phyloP scores from a whole-genome alignment of 2,888 invertebrate genomes.

The Melipona bicolor region DNA sequence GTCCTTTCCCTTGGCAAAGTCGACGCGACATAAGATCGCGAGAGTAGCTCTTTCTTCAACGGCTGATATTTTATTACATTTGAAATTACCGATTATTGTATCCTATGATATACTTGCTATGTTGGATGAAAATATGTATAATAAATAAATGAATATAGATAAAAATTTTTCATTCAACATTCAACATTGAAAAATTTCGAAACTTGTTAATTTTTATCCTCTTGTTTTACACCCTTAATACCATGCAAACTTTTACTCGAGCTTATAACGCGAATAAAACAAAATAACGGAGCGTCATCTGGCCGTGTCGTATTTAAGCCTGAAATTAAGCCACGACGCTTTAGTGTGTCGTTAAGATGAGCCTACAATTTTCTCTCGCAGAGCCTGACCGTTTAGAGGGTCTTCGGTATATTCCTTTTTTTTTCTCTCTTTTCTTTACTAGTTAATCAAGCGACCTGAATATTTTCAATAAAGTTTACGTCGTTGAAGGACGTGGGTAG shows the following conservation, averaged over 20 bases:
- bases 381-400: conserved; percentile 59
- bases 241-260: conserved; percentile 21
- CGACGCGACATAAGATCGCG: background rate
- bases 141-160: too few species aligned
- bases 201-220: background rate
- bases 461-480: conserved; percentile 79
- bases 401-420: conserved; percentile 51
- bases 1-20: background rate
- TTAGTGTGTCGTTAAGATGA: conserved; percentile 71
- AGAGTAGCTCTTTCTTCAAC: background rate
- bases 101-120: too few species aligned
- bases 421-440: conserved; percentile 68
- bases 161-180: too few species aligned
- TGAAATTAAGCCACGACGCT: conserved; percentile 75
- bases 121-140: too few species aligned
- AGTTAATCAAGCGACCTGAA: conserved; percentile 73
- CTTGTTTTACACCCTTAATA: background rate
- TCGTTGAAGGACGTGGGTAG: conserved; percentile 63
- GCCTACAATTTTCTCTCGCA: conserved; percentile 62
- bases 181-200: background rate
- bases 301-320: conserved; percentile 58
- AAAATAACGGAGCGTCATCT: conserved; percentile 65
- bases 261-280: conserved; percentile 50
- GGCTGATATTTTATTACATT: background rate
- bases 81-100: too few species aligned